A percentile compares a stretch with the other conserved stretches of the same genome.
Evolutionary conservation across 1,140 invertebrate genomes (phyloP).

Genomic region (Pseudomyrmex pallidus): DNA sequence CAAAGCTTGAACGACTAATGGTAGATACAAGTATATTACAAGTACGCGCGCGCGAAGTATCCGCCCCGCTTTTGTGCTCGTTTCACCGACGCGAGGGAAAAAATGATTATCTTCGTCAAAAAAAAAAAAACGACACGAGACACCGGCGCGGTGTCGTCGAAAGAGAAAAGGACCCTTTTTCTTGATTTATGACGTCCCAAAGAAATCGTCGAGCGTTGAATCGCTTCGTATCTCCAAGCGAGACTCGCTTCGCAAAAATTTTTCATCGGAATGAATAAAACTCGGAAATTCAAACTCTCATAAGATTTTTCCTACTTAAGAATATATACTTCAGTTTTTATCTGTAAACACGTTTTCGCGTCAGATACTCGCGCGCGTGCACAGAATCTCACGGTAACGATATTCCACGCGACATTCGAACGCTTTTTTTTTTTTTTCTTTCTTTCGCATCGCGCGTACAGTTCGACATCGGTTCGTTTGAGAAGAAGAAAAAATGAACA

Average conservation of each 20-base stretch:
- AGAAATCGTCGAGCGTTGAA: background rate
- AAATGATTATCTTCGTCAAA: constrained; percentile 64
- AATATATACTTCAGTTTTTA: background rate
- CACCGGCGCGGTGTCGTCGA: background rate
- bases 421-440: background rate
- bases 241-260: background rate
- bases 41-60: constrained; percentile 72
- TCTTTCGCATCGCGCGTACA: background rate
- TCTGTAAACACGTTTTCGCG: constrained; percentile 6
- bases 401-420: constrained; percentile 49
- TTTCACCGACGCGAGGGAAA: constrained; percentile 11
- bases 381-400: constrained; percentile 59
- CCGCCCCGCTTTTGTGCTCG: constrained; percentile 57
- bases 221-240: background rate
- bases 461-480: background rate
- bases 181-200: constrained; percentile 16
- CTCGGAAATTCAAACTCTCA: background rate
- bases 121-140: constrained; percentile 40
- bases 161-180: constrained; percentile 12
- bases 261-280: constrained; percentile 4
- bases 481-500: background rate
- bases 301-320: no score
- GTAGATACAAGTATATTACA: constrained; percentile 83
- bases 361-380: constrained; percentile 36
- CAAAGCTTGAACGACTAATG: constrained; percentile 83